These are phyloP conservation scores for Propithecus perrieri DNA, from an alignment of 2,797 vertebrate species.

Conservation along the genomic window DNA sequence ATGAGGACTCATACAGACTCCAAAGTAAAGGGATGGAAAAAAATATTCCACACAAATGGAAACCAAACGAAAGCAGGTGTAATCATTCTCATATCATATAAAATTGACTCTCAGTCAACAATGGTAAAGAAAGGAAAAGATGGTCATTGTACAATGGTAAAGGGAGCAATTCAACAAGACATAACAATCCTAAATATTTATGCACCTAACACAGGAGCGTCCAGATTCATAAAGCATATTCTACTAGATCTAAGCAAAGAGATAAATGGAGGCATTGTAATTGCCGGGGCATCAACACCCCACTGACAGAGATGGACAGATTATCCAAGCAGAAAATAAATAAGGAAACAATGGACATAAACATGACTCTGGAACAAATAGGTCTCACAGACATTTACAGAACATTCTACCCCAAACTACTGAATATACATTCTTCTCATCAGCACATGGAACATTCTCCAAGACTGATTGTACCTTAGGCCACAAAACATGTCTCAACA, in stretches of 20 bases:
- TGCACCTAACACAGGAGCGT: not conserved
- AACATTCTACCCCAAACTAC: not conserved
- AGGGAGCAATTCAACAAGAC: not conserved
- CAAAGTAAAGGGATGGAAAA: not conserved
- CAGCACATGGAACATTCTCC: not conserved
- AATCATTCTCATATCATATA: not conserved
- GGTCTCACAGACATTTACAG: not conserved
- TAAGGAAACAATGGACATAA: not conserved
- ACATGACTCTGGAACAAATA: not conserved
- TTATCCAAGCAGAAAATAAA: not conserved
- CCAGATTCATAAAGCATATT: not conserved
- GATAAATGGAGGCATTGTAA: not conserved
- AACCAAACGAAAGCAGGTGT: not conserved
- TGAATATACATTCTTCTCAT: not conserved
- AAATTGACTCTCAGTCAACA: not conserved
- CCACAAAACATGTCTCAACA: not conserved
- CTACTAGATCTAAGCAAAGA: not conserved
- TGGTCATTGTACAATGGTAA: not conserved
- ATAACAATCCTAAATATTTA: not conserved
- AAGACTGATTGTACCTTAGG: not conserved
- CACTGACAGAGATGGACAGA: not conserved
- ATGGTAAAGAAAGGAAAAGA: not conserved
- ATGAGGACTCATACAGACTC: not conserved
- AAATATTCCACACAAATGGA: not conserved
- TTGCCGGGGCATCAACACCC: not conserved